Percentiles rank a stretch among this genome's conserved stretches.
Conservation (phyloP, 2,797 vertebrate genomes). For the Lophius americanus region DNA sequence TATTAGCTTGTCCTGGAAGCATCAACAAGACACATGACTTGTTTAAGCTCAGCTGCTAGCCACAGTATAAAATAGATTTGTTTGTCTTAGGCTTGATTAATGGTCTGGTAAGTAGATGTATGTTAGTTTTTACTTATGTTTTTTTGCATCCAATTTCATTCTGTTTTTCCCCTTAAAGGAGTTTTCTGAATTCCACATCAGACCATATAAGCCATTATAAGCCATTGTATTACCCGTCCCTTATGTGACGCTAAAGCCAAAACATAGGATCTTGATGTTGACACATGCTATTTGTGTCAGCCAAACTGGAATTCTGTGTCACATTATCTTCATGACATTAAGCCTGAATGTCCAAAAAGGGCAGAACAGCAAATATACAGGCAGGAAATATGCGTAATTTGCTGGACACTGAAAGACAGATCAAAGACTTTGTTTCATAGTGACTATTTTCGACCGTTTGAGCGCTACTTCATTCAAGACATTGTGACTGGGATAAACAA, state of each 20-base stretch:
- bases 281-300: slow-evolving; percentile 42
- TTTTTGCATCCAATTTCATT: slow-evolving; percentile 20
- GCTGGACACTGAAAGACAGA: slow-evolving; percentile 39
- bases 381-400: slow-evolving; percentile 30
- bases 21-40: slow-evolving; percentile 52
- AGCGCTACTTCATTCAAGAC: slow-evolving; percentile 24
- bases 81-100: slow-evolving; percentile 51
- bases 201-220: slow-evolving; percentile 35
- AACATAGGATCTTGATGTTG: slow-evolving; percentile 13
- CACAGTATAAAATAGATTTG: slow-evolving; percentile 47
- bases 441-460: slow-evolving; percentile 31
- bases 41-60: slow-evolving; percentile 46
- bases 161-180: slow-evolving; percentile 18
- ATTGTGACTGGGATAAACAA: slow-evolving; percentile 4
- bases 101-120: slow-evolving; percentile 38
- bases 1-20: slow-evolving; percentile 65
- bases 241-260: slow-evolving; percentile 17
- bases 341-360: slow-evolving; percentile 39
- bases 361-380: slow-evolving; percentile 26
- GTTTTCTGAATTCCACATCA: slow-evolving; percentile 7
- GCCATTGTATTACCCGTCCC: slow-evolving; percentile 15
- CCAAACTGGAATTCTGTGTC: slow-evolving; percentile 27
- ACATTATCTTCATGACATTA: slow-evolving; percentile 50
- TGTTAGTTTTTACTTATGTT: slow-evolving; percentile 42
- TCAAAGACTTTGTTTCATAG: slow-evolving; percentile 21